Percentiles rank a stretch among this genome's conserved stretches.
phyloP scores from a whole-genome alignment of 2,797 vertebrate genomes.

The Ctenopoma multispine region DNA sequence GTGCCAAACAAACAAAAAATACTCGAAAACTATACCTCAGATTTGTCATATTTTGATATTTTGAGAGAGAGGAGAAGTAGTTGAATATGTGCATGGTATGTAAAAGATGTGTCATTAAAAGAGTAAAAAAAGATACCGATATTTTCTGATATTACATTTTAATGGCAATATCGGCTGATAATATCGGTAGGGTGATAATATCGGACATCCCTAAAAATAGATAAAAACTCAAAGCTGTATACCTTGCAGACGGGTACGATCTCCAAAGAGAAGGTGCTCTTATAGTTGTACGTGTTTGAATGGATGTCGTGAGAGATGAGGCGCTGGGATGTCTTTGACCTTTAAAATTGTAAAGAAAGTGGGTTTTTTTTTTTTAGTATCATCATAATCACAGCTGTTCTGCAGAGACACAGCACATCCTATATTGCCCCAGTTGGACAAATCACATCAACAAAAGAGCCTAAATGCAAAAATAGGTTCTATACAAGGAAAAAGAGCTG shows the following conservation, averaged over 20 bases:
- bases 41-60: too few species aligned
- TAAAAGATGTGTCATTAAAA: too few species aligned
- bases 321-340: constrained; percentile 94
- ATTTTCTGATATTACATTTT: too few species aligned
- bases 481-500: constrained; percentile 1
- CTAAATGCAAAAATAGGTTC: background rate
- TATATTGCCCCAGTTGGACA: background rate
- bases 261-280: constrained; percentile 97
- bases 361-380: background rate
- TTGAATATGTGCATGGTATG: too few species aligned
- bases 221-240: background rate
- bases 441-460: background rate
- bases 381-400: background rate
- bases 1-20: too few species aligned
- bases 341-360: constrained; percentile 62
- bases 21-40: too few species aligned
- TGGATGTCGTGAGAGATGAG: constrained; percentile 98
- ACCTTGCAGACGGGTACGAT: constrained; percentile 99
- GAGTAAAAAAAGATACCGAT: too few species aligned
- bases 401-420: background rate
- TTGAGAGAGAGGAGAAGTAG: too few species aligned
- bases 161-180: too few species aligned
- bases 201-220: too few species aligned
- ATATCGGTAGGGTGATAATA: too few species aligned
- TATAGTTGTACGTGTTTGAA: constrained; percentile 96